phyloP scores from a whole-genome alignment of 2,888 invertebrate genomes.

The Zootermopsis nevadensis region DNA sequence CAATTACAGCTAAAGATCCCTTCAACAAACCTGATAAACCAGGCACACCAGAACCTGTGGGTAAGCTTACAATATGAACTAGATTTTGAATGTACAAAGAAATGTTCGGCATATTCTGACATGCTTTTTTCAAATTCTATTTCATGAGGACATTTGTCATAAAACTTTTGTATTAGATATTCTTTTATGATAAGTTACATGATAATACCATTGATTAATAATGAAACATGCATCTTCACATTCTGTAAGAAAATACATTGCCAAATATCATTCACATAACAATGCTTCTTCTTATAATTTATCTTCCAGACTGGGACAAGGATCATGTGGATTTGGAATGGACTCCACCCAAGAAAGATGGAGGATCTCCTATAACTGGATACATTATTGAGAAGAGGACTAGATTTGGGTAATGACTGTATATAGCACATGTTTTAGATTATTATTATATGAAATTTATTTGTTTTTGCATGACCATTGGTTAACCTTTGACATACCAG shows the following conservation, averaged over 20 bases:
- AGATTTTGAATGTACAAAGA: not conserved
- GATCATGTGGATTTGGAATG: constrained; percentile 97
- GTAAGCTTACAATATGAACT: constrained; percentile 51
- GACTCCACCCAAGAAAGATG: constrained; percentile 94
- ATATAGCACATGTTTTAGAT: not conserved
- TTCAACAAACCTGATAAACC: constrained; percentile 92
- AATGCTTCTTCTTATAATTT: not conserved
- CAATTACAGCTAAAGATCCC: constrained; percentile 94
- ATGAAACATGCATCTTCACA: too few relatives aligned
- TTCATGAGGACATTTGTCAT: too few relatives aligned
- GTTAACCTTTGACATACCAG: too few relatives aligned
- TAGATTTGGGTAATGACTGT: constrained; percentile 73
- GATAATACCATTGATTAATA: too few relatives aligned
- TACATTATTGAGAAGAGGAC: constrained; percentile 91
- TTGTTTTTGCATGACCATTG: too few relatives aligned
- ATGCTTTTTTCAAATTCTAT: too few relatives aligned
- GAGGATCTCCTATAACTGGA: constrained; percentile 88
- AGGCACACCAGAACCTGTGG: constrained; percentile 86
- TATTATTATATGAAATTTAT: too few relatives aligned
- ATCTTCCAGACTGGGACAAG: constrained; percentile 85
- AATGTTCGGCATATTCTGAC: not conserved
- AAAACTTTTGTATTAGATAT: too few relatives aligned
- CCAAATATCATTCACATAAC: too few relatives aligned
- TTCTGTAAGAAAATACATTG: too few relatives aligned
- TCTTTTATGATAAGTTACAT: too few relatives aligned